Base-by-base conservation (phyloP, 2,888 invertebrate genomes). In the Philereme vetulata region DNA sequence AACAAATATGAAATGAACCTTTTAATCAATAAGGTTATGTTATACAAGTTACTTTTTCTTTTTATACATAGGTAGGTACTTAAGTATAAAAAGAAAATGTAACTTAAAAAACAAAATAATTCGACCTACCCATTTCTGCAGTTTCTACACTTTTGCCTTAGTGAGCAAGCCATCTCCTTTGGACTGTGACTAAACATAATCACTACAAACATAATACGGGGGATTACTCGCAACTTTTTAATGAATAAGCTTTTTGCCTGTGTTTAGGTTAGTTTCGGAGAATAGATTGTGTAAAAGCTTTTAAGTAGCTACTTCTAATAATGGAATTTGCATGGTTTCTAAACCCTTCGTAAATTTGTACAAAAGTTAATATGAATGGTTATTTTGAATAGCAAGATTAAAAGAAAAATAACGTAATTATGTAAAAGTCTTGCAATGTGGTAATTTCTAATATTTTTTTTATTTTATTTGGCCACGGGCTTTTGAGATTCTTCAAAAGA, bases 221-320 rank as follows among this genome's bases (percentile, higher is more conserved):
- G 72, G 71, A 80, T 89, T 87, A 88, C 80, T 70, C 72, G 90
- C 90, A 87, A 78, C 76, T 88, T 88, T 83, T 78, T 80, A 80
- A 80, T 81, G 76, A 84, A 79, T 75, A 74, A 74, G 57, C 70
- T 70, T 78, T 79, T 78, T 72, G 72, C 70, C 64, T 65, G 67
- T 72, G 64, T 69, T 70, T 71, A 56, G 60, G 54, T 49, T 58
- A 58, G 51, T 51, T 63, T 60, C 50, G 36, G 11, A 48, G 49
- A 63, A 60, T 59, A 48, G 57, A 50, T 59, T 57, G 64, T 55
- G 57, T 65, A 21, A 21, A 21, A 60, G 59, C 59, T 4, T 11
- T 53, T 52, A 48, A 11, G 21, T 38, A 40, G 21, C 2, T 21
- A 11, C 51, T 38, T 32, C 9, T 38, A 5, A 4, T 45, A 52